Conservation (phyloP, 2,888 invertebrate species). For the Kuschelorhynchus macadamiae region DNA sequence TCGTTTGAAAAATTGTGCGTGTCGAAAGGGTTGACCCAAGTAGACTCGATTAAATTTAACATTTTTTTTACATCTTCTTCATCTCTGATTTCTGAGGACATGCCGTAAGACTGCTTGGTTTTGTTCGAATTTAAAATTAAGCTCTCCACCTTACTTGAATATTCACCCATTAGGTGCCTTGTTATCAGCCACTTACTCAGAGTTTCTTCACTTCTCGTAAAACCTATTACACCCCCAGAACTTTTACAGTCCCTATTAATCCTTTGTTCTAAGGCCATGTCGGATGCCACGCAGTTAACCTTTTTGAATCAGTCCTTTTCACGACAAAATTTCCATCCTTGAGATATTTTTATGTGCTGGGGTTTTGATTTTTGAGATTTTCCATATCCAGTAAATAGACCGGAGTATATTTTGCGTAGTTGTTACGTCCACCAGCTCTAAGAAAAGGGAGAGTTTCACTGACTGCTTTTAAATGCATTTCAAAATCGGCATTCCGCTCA, state of each 20-base stretch:
- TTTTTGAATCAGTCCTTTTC: background rate
- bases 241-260: background rate
- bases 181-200: background rate
- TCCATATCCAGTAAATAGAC: background rate
- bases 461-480: background rate
- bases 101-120: background rate
- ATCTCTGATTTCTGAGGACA: background rate
- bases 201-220: background rate
- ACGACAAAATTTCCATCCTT: constrained; percentile 3
- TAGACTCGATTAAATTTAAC: background rate
- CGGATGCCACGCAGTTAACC: background rate
- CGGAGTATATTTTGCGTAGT: background rate
- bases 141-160: background rate
- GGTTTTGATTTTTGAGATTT: background rate
- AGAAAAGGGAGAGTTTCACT: background rate
- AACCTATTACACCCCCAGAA: background rate
- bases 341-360: too few relatives aligned
- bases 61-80: too few relatives aligned
- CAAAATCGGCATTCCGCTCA: background rate
- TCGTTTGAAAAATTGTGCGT: background rate
- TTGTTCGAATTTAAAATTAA: background rate
- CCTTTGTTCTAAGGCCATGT: background rate
- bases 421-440: background rate
- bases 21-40: background rate
- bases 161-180: background rate